Evolutionary conservation across 2,888 invertebrate genomes (phyloP).

Genomic region (Phorcus lineatus): DNA sequence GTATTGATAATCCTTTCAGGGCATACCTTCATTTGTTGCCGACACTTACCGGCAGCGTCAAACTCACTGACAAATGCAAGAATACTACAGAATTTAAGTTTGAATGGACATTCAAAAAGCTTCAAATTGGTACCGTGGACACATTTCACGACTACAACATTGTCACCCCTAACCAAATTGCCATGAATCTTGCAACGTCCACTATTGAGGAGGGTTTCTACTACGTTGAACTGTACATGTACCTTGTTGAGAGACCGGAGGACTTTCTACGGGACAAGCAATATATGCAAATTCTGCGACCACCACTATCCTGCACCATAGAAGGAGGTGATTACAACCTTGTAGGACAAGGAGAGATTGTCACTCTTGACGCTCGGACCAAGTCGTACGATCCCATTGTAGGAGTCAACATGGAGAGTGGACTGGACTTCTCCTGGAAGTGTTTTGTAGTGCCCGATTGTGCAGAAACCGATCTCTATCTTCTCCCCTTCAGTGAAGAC

Average conservation of each 20-base stretch:
- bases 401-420: background rate
- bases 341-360: background rate
- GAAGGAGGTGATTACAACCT: background rate
- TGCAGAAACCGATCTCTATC: background rate
- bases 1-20: background rate
- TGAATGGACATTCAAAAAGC: conserved; percentile 10
- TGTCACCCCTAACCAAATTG: background rate
- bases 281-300: conserved; percentile 5
- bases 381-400: conserved; percentile 30
- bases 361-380: background rate
- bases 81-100: conserved; percentile 1
- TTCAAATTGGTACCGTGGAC: background rate
- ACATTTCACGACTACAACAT: background rate
- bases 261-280: background rate
- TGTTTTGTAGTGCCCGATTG: conserved; percentile 4
- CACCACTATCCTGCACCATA: background rate
- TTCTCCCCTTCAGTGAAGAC: background rate
- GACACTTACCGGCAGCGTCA: background rate
- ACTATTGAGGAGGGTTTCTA: background rate
- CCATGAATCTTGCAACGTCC: background rate
- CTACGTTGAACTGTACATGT: background rate
- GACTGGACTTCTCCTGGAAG: conserved; percentile 25
- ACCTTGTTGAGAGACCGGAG: background rate
- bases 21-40: background rate
- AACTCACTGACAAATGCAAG: conserved; percentile 17